Evolutionary conservation across 2,888 invertebrate species (phyloP).

Genomic region (Scaptomyza tumidula): DNA sequence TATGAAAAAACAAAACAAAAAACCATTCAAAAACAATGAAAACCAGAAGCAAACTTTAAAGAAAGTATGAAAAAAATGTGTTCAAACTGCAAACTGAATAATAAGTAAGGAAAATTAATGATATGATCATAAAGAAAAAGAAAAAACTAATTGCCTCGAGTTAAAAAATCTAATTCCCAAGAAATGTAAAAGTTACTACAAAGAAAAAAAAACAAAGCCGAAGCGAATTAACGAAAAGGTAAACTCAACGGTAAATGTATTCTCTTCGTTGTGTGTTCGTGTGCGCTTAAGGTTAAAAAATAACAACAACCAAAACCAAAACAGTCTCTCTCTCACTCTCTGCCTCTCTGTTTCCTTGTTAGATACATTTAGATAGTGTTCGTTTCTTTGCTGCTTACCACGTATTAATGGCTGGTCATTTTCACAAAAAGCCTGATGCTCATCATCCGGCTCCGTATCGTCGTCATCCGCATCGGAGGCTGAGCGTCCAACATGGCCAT

Average conservation of each 20-base stretch:
- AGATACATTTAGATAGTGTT: too few species aligned
- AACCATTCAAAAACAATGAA: not conserved
- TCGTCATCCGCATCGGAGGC: constrained; percentile 56
- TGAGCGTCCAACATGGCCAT: constrained; percentile 54
- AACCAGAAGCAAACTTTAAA: too few species aligned
- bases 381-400: constrained; percentile 13
- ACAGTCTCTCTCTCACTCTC: not conserved
- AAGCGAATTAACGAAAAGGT: not conserved
- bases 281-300: not conserved
- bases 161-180: not conserved
- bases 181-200: not conserved
- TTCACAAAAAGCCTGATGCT: constrained; percentile 64
- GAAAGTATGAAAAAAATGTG: too few species aligned
- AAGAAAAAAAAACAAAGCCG: not conserved
- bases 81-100: too few species aligned
- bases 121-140: too few species aligned
- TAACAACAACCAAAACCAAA: not conserved
- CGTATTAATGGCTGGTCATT: constrained; percentile 62
- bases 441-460: constrained; percentile 70
- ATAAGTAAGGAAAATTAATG: too few species aligned
- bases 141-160: too few species aligned
- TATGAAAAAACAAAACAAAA: not conserved
- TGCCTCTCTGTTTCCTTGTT: not conserved
- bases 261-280: not conserved
- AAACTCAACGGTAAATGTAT: not conserved